These are phyloP conservation scores for Seriola rivoliana DNA, from an alignment of 2,113 vertebrate species.

Conservation along the genomic window DNA sequence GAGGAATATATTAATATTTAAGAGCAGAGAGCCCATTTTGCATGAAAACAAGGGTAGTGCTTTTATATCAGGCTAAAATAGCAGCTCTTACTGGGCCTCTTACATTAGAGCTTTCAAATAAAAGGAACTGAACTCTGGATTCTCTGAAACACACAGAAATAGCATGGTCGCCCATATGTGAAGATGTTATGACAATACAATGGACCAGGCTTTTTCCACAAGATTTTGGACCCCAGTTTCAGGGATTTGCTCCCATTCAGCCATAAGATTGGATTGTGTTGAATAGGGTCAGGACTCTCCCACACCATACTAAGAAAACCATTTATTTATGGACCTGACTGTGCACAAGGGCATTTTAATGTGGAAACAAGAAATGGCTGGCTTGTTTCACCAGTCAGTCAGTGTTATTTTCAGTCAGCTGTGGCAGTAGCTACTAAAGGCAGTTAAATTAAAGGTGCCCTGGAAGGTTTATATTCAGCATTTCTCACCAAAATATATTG, in stretches of 20 bases:
- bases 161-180: neutral
- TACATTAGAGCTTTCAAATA: neutral
- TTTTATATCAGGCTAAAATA: neutral
- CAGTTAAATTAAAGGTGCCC: too few species aligned
- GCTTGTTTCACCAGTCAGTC: too few species aligned
- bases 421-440: too few species aligned
- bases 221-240: neutral
- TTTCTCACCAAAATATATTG: too few species aligned
- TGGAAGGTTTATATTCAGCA: too few species aligned
- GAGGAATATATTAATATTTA: constrained; percentile 48
- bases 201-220: neutral
- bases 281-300: neutral
- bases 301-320: neutral
- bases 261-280: neutral
- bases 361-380: too few species aligned
- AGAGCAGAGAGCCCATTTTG: constrained; percentile 13
- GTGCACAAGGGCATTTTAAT: neutral
- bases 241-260: neutral
- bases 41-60: neutral
- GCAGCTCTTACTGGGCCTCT: neutral
- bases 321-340: neutral
- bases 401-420: too few species aligned
- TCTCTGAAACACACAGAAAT: neutral
- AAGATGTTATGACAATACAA: neutral
- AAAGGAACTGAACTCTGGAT: too few species aligned